phyloP scores from a whole-genome alignment of 92 coral and sea anemone genomes.

The Zoanthus sociatus region DNA sequence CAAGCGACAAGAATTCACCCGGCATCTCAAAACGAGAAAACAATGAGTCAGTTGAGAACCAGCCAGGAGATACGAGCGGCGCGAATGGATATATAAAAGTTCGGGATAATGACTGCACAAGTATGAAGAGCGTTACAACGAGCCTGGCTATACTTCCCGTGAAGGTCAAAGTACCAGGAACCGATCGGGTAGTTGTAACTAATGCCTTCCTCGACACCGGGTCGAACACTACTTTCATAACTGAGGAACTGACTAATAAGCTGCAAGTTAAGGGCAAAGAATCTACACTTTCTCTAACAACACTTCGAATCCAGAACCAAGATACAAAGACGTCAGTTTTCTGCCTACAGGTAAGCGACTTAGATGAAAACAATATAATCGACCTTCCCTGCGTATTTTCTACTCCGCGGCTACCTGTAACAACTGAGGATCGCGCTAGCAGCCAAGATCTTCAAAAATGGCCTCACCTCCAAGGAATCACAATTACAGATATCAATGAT shows the following conservation, averaged over 20 bases:
- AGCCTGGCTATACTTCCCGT: conserved; percentile 4
- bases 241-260: not conserved
- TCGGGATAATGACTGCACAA: too few relatives aligned
- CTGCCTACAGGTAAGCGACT: conserved; percentile 16
- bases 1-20: too few relatives aligned
- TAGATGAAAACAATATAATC: conserved; percentile 16
- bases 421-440: conserved; percentile 21
- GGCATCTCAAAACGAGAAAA: not conserved
- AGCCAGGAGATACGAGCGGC: not conserved
- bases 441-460: conserved; percentile 15
- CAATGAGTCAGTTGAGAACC: not conserved
- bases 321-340: not conserved
- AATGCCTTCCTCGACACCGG: not conserved
- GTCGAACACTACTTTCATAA: not conserved
- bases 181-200: not conserved
- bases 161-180: not conserved
- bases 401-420: conserved; percentile 39
- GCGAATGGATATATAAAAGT: not conserved
- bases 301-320: not conserved
- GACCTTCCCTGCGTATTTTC: conserved; percentile 12
- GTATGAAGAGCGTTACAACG: not conserved
- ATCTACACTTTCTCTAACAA: not conserved
- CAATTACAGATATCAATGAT: conserved; percentile 2
- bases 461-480: conserved; percentile 15
- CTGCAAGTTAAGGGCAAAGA: not conserved